Conservation (phyloP, 2,888 invertebrate species). For the Deladenus siricidicola region DNA sequence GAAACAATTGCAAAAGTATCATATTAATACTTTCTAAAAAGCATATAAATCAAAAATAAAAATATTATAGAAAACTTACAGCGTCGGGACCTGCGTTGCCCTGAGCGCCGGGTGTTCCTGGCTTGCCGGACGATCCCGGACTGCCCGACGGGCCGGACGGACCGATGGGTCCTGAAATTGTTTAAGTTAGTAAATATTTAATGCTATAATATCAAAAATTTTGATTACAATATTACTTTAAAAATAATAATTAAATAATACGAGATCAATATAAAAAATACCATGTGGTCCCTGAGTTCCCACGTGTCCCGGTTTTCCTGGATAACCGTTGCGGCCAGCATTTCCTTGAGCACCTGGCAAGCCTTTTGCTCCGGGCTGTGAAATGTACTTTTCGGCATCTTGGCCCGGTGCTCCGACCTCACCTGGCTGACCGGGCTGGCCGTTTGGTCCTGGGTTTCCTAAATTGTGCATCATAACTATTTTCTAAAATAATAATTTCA, state of each 20-base stretch:
- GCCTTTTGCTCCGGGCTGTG: constrained; percentile 6
- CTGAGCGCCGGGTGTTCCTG: constrained; percentile 5
- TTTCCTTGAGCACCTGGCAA: neutral
- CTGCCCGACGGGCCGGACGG: neutral
- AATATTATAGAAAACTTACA: neutral
- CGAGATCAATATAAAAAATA: too few relatives aligned
- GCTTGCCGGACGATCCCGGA: neutral
- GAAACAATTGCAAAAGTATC: too few relatives aligned
- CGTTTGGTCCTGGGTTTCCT: constrained; percentile 14
- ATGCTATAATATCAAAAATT: too few relatives aligned
- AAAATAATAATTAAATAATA: too few relatives aligned
- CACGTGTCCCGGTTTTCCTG: constrained; percentile 7
- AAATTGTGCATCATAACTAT: too few relatives aligned
- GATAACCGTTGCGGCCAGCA: neutral
- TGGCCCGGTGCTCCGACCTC: constrained; percentile 7
- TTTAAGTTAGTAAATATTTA: neutral
- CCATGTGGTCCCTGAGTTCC: constrained; percentile 9
- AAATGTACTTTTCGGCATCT: neutral
- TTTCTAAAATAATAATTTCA: constrained; percentile 1
- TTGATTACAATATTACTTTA: too few relatives aligned
- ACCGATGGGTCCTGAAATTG: neutral
- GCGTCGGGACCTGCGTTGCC: neutral
- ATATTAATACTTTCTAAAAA: too few relatives aligned
- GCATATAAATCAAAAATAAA: too few relatives aligned
- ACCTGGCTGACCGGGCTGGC: constrained; percentile 20